These are phyloP conservation scores for Ailurus styani DNA, from an alignment of 2,113 vertebrate species.

Conservation along the genomic window DNA sequence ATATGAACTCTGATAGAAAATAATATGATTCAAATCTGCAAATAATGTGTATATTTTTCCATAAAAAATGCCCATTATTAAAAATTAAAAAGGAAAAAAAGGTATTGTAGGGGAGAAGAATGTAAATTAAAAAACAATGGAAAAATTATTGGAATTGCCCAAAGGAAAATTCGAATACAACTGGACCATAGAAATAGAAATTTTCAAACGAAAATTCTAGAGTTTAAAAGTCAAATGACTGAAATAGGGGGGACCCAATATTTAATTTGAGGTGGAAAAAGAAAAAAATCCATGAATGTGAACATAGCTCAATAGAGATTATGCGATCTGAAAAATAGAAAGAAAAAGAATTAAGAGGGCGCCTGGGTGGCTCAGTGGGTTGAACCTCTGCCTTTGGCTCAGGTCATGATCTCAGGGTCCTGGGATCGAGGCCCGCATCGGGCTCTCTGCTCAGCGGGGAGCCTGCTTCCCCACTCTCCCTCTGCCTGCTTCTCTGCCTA, in stretches of 20 bases:
- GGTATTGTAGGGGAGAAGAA: neutral
- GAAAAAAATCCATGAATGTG: neutral
- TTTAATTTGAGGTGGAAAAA: neutral
- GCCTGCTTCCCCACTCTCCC: too few relatives aligned
- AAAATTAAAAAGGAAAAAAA: neutral
- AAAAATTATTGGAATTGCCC: neutral
- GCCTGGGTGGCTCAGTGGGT: too few relatives aligned
- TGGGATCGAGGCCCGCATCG: too few relatives aligned
- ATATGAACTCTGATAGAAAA: neutral
- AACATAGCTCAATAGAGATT: neutral
- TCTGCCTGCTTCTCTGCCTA: too few relatives aligned
- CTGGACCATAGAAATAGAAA: neutral
- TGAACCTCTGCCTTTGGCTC: too few relatives aligned
- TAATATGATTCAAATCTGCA: neutral
- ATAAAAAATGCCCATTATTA: neutral
- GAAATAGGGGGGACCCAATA: neutral
- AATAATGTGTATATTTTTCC: neutral
- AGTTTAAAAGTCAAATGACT: neutral
- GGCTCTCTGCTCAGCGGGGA: too few relatives aligned
- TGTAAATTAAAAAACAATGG: neutral
- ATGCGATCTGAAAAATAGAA: neutral
- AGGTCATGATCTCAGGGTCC: too few relatives aligned
- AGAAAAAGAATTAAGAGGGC: too few relatives aligned
- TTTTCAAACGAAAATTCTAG: neutral
- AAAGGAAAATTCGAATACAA: neutral